phyloP scores from a whole-genome alignment of 2,888 invertebrate genomes.

The Phaedon cochleariae region DNA sequence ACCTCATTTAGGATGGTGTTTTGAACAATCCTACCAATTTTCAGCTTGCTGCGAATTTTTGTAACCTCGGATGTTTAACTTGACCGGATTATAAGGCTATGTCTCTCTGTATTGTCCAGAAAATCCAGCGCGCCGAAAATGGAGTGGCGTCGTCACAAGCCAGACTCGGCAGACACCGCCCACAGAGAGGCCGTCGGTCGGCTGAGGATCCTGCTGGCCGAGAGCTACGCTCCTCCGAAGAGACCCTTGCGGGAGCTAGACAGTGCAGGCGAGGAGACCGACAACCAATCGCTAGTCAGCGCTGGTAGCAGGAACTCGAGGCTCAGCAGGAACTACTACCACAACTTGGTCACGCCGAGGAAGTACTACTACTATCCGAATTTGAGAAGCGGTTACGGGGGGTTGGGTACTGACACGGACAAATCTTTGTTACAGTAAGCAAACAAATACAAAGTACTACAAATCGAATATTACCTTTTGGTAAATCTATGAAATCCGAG shows the following conservation, averaged over 20 bases:
- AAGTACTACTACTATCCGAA: conserved; percentile 48
- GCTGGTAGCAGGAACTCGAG: conserved; percentile 54
- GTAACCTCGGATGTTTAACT: too few species aligned
- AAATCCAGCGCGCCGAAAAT: conserved; percentile 59
- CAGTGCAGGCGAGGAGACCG: conserved; percentile 69
- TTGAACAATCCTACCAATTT: too few species aligned
- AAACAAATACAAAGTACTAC: too few species aligned
- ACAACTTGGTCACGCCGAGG: conserved; percentile 42
- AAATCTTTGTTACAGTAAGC: conserved; percentile 33
- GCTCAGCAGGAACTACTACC: conserved; percentile 45
- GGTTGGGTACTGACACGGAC: conserved; percentile 26
- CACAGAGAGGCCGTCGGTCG: conserved; percentile 86
- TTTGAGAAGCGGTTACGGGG: conserved; percentile 31
- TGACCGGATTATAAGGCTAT: too few species aligned
- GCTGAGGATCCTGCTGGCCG: conserved; percentile 78
- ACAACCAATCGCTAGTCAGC: conserved; percentile 64
- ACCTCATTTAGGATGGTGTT: too few species aligned
- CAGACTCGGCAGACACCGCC: conserved; percentile 84
- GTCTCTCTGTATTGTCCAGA: conserved; percentile 45
- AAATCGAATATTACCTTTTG: too few species aligned
- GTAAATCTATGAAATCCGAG: too few species aligned
- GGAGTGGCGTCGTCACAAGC: conserved; percentile 66
- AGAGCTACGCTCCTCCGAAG: conserved; percentile 70
- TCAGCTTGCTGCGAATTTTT: too few species aligned
- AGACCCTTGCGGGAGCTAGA: conserved; percentile 64